Conservation (phyloP, 2,797 vertebrate genomes). For the Pterois miles region DNA sequence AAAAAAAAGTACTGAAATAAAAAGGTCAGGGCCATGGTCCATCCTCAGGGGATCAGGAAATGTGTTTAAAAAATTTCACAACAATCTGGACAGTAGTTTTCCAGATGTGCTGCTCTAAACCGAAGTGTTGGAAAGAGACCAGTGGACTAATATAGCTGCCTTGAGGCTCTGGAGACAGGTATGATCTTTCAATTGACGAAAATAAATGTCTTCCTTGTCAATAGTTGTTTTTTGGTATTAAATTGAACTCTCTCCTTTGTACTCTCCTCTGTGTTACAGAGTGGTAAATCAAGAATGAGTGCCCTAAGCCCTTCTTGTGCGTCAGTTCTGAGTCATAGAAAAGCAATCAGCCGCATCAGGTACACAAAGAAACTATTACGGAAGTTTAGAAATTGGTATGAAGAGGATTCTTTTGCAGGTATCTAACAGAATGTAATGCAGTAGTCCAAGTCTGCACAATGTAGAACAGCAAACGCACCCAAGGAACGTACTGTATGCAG, state of each 20-base stretch:
- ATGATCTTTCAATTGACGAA: not conserved
- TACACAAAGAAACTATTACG: not conserved
- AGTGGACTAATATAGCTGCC: not conserved
- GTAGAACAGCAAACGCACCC: not conserved
- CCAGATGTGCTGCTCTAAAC: not conserved
- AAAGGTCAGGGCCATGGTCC: not conserved
- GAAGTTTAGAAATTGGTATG: not conserved
- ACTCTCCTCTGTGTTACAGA: not conserved
- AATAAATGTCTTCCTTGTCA: not conserved
- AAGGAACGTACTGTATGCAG: not conserved
- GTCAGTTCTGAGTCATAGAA: slow-evolving; percentile 18
- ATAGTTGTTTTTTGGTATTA: not conserved
- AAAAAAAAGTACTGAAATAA: too few species aligned
- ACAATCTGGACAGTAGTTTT: not conserved
- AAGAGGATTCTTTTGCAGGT: not conserved
- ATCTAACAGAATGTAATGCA: slow-evolving; percentile 6
- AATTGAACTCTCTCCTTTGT: not conserved
- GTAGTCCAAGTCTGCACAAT: not conserved
- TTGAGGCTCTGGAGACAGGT: not conserved
- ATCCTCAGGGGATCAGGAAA: not conserved
- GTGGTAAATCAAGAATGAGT: not conserved
- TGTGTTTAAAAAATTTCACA: not conserved
- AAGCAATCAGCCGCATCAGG: slow-evolving; percentile 12
- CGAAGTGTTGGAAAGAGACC: not conserved
- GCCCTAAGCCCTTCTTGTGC: not conserved